phyloP scores from a whole-genome alignment of 2,113 vertebrate genomes.

The Halcyon malimbica region DNA sequence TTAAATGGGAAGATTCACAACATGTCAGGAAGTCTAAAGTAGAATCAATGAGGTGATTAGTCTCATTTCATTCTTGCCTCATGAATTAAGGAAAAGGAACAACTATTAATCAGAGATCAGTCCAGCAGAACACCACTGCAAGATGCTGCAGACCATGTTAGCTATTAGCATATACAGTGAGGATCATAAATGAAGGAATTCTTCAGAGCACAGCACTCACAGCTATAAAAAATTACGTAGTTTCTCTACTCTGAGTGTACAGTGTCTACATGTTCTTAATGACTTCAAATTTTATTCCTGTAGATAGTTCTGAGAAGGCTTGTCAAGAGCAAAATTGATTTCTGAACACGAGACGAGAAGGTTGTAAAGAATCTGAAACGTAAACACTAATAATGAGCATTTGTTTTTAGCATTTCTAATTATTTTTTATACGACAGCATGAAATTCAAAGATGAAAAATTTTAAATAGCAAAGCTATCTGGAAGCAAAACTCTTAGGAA shows the following conservation, averaged over 20 bases:
- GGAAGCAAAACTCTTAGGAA: conserved; percentile 35
- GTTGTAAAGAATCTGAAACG: background rate
- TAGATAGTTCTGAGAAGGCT: background rate
- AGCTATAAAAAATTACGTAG: background rate
- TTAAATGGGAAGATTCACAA: background rate
- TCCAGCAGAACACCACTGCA: background rate
- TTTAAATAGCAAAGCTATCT: conserved; percentile 2
- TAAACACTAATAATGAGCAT: background rate
- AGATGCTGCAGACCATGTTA: background rate
- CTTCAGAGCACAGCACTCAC: background rate
- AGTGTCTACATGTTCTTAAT: background rate
- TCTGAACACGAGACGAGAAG: background rate
- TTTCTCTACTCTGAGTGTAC: background rate
- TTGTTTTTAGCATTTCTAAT: background rate
- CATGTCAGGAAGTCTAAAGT: background rate
- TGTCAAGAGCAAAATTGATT: background rate
- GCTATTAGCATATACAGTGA: background rate
- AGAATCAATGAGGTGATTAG: background rate
- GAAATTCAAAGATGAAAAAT: background rate
- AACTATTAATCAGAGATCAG: background rate
- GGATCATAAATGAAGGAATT: background rate
- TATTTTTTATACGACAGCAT: background rate
- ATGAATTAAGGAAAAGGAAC: background rate
- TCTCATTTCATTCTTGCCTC: background rate
- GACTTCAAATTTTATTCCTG: background rate